These are phyloP conservation scores for Luperina testacea DNA, from an alignment of 2,888 invertebrate species.

Conservation along the genomic window DNA sequence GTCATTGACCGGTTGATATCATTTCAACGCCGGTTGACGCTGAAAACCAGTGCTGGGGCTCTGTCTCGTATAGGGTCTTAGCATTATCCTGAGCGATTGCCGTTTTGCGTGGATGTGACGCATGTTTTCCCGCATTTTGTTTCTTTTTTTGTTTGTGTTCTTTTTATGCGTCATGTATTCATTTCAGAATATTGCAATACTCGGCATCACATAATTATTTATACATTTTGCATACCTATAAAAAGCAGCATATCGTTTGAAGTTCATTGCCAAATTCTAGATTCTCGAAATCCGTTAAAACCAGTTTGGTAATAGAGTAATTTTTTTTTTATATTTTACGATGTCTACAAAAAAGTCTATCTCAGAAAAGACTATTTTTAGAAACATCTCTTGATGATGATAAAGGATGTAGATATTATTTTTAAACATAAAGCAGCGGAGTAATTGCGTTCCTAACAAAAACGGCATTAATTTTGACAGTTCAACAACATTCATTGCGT, in stretches of 20 bases:
- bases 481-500: too few relatives aligned
- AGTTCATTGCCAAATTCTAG: slow-evolving; percentile 35
- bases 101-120: too few relatives aligned
- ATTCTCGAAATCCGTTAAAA: slow-evolving; percentile 25
- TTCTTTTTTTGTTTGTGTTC: too few relatives aligned
- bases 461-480: too few relatives aligned
- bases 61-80: too few relatives aligned
- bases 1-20: not conserved
- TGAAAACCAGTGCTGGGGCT: too few relatives aligned
- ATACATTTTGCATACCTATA: not conserved
- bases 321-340: slow-evolving; percentile 6
- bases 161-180: not conserved
- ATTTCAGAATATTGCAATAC: not conserved
- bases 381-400: not conserved
- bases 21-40: too few relatives aligned
- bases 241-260: not conserved
- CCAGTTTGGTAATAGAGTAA: slow-evolving; percentile 4
- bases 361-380: slow-evolving; percentile 2
- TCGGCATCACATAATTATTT: too few relatives aligned
- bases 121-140: too few relatives aligned
- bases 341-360: slow-evolving; percentile 6
- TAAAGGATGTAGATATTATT: not conserved
- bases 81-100: too few relatives aligned
- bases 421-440: not conserved
- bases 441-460: too few relatives aligned